Evolutionary conservation across 2,113 vertebrate genomes (phyloP).

Genomic region (Mellivora capensis): DNA sequence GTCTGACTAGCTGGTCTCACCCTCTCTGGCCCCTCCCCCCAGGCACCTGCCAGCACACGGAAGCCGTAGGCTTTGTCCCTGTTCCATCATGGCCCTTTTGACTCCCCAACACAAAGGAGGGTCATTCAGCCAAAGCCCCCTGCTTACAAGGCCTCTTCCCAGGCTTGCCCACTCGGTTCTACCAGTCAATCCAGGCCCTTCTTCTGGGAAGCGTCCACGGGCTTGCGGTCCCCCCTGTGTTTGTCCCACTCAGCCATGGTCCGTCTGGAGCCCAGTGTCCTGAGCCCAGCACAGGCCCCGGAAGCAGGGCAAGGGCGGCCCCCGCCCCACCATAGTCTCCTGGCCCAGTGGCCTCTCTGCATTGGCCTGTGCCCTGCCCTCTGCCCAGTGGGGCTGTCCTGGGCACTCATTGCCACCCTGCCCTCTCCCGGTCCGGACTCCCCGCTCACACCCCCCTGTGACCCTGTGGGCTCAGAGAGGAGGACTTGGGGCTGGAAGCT

Average conservation of each 20-base stretch:
- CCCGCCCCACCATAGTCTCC: background rate
- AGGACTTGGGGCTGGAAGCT: too few relatives aligned
- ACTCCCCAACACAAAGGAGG: too few relatives aligned
- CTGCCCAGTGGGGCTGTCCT: background rate
- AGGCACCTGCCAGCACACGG: background rate
- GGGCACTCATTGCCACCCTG: too few relatives aligned
- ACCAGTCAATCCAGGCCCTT: background rate
- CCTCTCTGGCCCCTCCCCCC: background rate
- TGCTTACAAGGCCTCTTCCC: too few relatives aligned
- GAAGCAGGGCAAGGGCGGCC: background rate
- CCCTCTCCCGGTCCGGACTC: background rate
- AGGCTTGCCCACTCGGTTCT: background rate
- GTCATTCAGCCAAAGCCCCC: background rate
- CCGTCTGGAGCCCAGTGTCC: background rate
- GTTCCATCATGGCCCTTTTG: background rate
- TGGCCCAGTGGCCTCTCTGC: background rate
- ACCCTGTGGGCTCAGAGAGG: background rate
- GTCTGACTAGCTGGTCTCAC: background rate
- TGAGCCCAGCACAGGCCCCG: background rate
- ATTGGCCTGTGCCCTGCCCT: background rate
- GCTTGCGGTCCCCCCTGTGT: background rate
- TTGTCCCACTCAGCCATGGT: accelerated
- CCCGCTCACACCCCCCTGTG: too few relatives aligned
- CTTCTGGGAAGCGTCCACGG: background rate
- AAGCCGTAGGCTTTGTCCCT: too few relatives aligned